Base-by-base conservation (phyloP, 2,113 vertebrate species). In the Marmota flaviventris region DNA sequence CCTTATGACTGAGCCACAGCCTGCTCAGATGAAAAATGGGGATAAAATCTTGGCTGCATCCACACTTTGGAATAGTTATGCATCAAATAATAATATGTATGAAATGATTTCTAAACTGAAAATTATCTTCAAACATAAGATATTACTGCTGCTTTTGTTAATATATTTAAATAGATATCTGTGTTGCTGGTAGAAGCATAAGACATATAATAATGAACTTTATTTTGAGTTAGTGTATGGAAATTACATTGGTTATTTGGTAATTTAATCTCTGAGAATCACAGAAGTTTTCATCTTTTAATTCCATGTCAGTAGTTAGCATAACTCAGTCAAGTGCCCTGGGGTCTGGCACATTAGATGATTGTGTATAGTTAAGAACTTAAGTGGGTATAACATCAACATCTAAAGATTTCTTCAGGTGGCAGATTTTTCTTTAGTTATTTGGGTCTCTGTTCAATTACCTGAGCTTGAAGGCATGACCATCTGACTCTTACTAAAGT, bases 191-290 rank as follows among this genome's bases (percentile, higher is more conserved):
- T 20, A 1, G 48, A 93, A 37, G 17, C 32, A 22, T 70, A 61
- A 92, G 45, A 84, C 6, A 72, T 61, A 78, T 90, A 94, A 94
- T 90, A 78, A 58, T 92, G 13, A 89, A 83, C 2, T 92, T 42
- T 75, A 92, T 82, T 83, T 45, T 89, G 34, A 91, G 37, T 48
- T 63, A 85, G 17, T 89, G 0, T 1, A 76, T 82, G 14, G 13
- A 12, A 65, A 85, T 13, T 53, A 1, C 8, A 72, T 56, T 92
- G 8, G 51, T 42, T 91, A 85, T 22, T 91, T 93, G 65, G 13
- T 61, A 91, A 85, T 82, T 65, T 63, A 63, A 82, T 63, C 42
- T 63, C 22, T 39, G 13, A 96, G 5, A 92, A 83, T 13, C 45
- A 92, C 1, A 82, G 45, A 58, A 79, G 27, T 5, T 53, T 79